Percentiles rank a stretch among this genome's conserved stretches.
These are phyloP conservation scores for Clarias gariepinus DNA, from an alignment of 2,113 vertebrate species.

Conservation along the genomic window DNA sequence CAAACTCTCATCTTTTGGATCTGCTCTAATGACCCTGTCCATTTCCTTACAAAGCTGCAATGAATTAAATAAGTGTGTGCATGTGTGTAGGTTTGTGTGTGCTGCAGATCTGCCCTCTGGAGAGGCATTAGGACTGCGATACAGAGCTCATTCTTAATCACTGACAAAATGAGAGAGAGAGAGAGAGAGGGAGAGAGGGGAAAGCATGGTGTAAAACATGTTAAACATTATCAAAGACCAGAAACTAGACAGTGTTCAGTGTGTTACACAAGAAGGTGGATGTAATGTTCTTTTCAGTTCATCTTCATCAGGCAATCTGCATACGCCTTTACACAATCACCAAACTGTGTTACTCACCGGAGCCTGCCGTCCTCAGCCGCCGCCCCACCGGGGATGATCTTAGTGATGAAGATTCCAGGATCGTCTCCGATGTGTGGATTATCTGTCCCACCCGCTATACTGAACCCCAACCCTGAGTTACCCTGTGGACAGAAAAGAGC, in stretches of 20 bases:
- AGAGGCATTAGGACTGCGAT: conserved; percentile 40
- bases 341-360: conserved; percentile 72
- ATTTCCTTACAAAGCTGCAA: conserved; percentile 27
- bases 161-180: conserved; percentile 33
- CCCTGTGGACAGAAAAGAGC: conserved; percentile 71
- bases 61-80: conserved; percentile 35
- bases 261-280: not conserved
- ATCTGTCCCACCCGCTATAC: conserved; percentile 95
- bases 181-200: not conserved
- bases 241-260: not conserved
- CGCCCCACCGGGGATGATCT: conserved; percentile 96
- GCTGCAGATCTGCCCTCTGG: conserved; percentile 37
- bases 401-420: conserved; percentile 98
- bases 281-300: not conserved
- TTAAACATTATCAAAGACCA: not conserved
- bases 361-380: conserved; percentile 94
- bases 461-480: conserved; percentile 95
- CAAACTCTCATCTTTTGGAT: conserved; percentile 11
- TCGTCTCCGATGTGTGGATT: conserved; percentile 97
- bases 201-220: not conserved
- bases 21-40: conserved; percentile 11
- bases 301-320: conserved; percentile 1
- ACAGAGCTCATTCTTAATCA: conserved; percentile 50
- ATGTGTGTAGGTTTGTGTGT: not conserved
- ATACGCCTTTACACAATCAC: not conserved